Percentiles rank a stretch among this genome's conserved stretches.
phyloP scores from a whole-genome alignment of 2,888 invertebrate genomes.

The Trissolcus brochymenae region DNA sequence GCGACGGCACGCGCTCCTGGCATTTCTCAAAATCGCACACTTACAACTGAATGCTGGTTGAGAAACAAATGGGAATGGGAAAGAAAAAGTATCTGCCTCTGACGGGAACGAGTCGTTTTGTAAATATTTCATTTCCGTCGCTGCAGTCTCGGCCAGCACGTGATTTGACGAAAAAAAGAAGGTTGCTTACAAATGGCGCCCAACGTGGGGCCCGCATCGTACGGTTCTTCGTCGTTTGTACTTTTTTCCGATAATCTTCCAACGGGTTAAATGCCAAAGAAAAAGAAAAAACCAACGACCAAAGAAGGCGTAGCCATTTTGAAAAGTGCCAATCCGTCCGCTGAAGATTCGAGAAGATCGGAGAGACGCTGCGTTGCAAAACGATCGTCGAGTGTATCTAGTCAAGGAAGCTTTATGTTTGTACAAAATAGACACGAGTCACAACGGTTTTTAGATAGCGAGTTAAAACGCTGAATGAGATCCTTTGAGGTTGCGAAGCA shows the following conservation, averaged over 20 bases:
- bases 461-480: conserved; percentile 36
- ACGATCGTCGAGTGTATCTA: conserved; percentile 59
- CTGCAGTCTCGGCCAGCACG: conserved; percentile 6
- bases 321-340: conserved; percentile 39
- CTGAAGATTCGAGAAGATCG: conserved; percentile 28
- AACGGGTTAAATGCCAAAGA: conserved; percentile 24
- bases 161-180: conserved; percentile 9
- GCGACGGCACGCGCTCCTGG: conserved; percentile 28
- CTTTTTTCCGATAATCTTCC: conserved; percentile 18
- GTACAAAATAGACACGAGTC: conserved; percentile 55
- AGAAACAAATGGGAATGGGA: not conserved
- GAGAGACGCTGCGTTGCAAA: conserved; percentile 28
- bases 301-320: conserved; percentile 14
- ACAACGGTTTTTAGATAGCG: conserved; percentile 40
- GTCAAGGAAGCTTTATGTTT: conserved; percentile 58
- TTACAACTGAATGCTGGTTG: conserved; percentile 2
- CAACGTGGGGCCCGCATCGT: too few species aligned
- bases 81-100: conserved; percentile 11
- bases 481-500: conserved; percentile 45
- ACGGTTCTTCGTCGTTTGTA: not conserved
- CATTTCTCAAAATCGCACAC: conserved; percentile 26
- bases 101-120: conserved; percentile 44
- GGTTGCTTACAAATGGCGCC: too few species aligned
- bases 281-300: conserved; percentile 1
- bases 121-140: conserved; percentile 53